Evolutionary conservation across 2,888 invertebrate species (phyloP).

Genomic region (Drosophila falleni): DNA sequence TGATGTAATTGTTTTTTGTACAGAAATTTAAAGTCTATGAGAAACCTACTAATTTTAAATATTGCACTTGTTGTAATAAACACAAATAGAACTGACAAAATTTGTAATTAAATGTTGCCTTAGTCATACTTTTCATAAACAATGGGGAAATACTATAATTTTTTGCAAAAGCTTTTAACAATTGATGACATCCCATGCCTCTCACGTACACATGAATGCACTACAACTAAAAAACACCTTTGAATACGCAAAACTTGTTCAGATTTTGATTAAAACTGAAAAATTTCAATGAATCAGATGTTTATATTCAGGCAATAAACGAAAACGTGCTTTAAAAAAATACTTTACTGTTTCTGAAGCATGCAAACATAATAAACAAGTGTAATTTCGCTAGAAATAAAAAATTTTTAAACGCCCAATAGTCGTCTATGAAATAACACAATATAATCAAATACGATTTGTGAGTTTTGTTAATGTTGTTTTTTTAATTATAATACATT

Average conservation of each 20-base stretch:
- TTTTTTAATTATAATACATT: not conserved
- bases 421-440: not conserved
- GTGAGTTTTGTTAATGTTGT: no score
- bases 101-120: slow-evolving; percentile 1
- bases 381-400: not conserved
- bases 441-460: no score
- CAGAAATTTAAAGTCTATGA: not conserved
- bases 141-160: slow-evolving; percentile 19
- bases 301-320: slow-evolving; percentile 11
- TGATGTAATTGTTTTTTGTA: not conserved
- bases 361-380: not conserved
- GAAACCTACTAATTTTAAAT: not conserved
- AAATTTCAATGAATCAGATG: slow-evolving; percentile 38
- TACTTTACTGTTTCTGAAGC: slow-evolving; percentile 14
- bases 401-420: not conserved
- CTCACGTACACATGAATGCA: not conserved
- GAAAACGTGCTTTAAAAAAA: slow-evolving; percentile 13
- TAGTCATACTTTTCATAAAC: slow-evolving; percentile 14
- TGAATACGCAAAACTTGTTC: slow-evolving; percentile 32
- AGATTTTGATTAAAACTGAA: slow-evolving; percentile 24
- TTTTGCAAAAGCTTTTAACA: slow-evolving; percentile 16
- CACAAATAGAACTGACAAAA: slow-evolving; percentile 1
- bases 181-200: slow-evolving; percentile 22
- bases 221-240: slow-evolving; percentile 8
- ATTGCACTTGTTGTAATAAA: not conserved